Evolutionary conservation across 2,888 invertebrate species (phyloP).

Genomic region (Phengaris arion): DNA sequence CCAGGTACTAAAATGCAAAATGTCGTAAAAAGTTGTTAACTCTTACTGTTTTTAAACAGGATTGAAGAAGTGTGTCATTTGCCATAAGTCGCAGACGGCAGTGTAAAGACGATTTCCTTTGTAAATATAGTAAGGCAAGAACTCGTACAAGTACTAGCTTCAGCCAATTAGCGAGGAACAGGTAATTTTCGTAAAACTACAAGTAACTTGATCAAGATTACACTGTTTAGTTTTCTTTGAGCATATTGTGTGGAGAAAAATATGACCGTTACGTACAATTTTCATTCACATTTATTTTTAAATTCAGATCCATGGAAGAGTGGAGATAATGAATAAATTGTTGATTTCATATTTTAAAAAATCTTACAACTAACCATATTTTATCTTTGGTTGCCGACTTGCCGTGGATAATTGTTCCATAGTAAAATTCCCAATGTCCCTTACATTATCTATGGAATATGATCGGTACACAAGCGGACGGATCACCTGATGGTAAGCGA

Average conservation of each 20-base stretch:
- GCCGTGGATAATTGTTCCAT: no score
- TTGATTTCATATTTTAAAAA: no score
- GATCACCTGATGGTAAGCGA: no score
- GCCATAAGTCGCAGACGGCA: background rate
- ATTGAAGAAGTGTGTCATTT: constrained; percentile 3
- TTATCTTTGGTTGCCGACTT: no score
- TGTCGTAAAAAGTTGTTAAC: background rate
- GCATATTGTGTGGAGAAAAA: background rate
- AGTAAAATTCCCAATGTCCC: no score
- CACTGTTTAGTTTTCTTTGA: background rate
- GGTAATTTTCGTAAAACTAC: constrained; percentile 2
- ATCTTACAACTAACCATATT: no score
- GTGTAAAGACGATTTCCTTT: constrained; percentile 1
- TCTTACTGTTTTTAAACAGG: background rate
- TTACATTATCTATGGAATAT: no score
- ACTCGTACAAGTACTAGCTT: background rate
- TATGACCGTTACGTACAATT: background rate
- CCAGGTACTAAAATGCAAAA: no score
- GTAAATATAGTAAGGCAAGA: constrained; percentile 1
- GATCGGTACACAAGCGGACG: no score
- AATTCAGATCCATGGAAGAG: no score
- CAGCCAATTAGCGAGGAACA: background rate
- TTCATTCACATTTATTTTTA: no score
- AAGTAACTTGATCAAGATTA: background rate
- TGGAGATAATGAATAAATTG: no score